Evolutionary conservation across 2,797 vertebrate genomes (phyloP).

Genomic region (Pteronotus mesoamericanus): DNA sequence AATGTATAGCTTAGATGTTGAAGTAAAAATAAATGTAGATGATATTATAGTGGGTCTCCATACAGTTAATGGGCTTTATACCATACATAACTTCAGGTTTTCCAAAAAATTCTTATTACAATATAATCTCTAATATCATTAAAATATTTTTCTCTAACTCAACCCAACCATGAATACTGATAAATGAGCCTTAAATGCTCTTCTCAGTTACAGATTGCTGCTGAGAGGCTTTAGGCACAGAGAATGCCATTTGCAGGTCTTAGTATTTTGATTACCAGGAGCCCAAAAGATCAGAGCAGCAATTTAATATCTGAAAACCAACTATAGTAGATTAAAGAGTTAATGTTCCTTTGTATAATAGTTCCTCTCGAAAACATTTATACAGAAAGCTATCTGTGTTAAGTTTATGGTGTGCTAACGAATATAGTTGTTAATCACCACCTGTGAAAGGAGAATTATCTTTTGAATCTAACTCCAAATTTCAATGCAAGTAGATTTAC

Average conservation of each 20-base stretch:
- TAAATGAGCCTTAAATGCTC: not conserved
- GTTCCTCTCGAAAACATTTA: slow-evolving; percentile 51
- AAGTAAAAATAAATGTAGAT: not conserved
- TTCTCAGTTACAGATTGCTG: not conserved
- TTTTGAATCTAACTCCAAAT: slow-evolving; percentile 70
- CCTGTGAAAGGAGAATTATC: slow-evolving; percentile 76
- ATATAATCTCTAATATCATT: not conserved
- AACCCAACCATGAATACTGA: not conserved
- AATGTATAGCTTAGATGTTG: not conserved
- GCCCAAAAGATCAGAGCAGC: slow-evolving; percentile 70
- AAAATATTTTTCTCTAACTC: not conserved
- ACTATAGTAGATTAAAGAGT: slow-evolving; percentile 71
- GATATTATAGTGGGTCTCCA: not conserved
- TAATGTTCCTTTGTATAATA: slow-evolving; percentile 76
- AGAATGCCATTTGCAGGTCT: not conserved
- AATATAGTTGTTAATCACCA: slow-evolving; percentile 77
- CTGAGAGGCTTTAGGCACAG: slow-evolving; percentile 21
- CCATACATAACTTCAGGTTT: not conserved
- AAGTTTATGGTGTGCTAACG: slow-evolving; percentile 55
- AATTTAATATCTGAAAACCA: slow-evolving; percentile 75
- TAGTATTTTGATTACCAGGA: slow-evolving; percentile 66
- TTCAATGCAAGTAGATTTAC: slow-evolving; percentile 69
- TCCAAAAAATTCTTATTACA: not conserved
- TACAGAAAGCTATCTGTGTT: not conserved
- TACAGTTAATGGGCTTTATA: not conserved